These are phyloP conservation scores for Oryzias curvinotus DNA, from an alignment of 2,113 vertebrate species.

Conservation along the genomic window DNA sequence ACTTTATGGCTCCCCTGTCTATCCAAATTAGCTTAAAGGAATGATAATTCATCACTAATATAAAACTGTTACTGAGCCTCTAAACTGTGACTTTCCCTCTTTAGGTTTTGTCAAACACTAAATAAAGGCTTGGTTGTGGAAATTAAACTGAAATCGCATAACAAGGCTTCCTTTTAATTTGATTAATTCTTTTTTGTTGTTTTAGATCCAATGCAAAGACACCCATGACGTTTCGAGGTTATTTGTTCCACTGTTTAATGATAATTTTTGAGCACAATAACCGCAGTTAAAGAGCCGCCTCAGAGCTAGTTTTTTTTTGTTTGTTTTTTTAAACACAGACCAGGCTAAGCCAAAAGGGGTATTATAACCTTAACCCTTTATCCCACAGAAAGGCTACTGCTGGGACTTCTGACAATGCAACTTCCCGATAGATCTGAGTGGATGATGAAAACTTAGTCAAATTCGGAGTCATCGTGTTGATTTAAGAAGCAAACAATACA, in stretches of 20 bases:
- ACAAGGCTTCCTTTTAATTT: conserved; percentile 84
- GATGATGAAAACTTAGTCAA: conserved; percentile 51
- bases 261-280: conserved; percentile 84
- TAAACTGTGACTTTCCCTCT: conserved; percentile 82
- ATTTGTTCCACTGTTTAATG: conserved; percentile 87
- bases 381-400: conserved; percentile 70
- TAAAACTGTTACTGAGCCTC: conserved; percentile 81
- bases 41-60: conserved; percentile 85
- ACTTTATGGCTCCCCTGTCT: conserved; percentile 80
- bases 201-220: conserved; percentile 78
- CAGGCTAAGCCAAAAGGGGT: conserved; percentile 76
- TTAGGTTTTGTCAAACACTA: conserved; percentile 77
- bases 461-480: too few relatives aligned
- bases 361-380: conserved; percentile 75
- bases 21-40: conserved; percentile 87
- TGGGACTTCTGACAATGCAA: conserved; percentile 44
- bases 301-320: conserved; percentile 74
- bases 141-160: conserved; percentile 84
- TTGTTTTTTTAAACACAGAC: conserved; percentile 68
- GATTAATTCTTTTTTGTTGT: conserved; percentile 86
- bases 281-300: conserved; percentile 78
- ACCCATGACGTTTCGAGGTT: conserved; percentile 81
- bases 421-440: conserved; percentile 46
- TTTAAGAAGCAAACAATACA: too few relatives aligned
- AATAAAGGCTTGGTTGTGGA: conserved; percentile 82